A percentile compares a stretch with the other conserved stretches of the same genome.
Conservation (phyloP, 2,113 vertebrate species). For the Calypte anna region DNA sequence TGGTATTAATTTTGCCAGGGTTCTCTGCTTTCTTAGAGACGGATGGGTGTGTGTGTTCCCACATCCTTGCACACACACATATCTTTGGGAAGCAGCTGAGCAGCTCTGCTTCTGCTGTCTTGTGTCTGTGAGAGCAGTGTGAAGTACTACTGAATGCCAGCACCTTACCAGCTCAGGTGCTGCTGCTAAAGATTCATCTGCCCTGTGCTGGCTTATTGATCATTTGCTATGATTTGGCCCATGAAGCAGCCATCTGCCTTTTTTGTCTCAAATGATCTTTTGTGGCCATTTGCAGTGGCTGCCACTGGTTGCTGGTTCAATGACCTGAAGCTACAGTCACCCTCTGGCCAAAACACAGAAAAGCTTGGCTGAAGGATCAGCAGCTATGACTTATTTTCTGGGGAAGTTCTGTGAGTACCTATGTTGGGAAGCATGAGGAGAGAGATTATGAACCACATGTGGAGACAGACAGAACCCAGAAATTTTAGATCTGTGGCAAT, state of each 20-base stretch:
- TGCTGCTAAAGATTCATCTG: background rate
- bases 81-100: background rate
- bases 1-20: background rate
- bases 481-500: background rate
- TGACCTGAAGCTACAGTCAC: background rate
- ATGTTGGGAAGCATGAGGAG: background rate
- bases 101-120: background rate
- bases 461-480: background rate
- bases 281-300: background rate
- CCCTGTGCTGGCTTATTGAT: background rate
- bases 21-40: background rate
- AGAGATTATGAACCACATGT: background rate
- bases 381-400: background rate
- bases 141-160: background rate
- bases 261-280: background rate
- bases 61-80: accelerated
- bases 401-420: background rate
- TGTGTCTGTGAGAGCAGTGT: background rate
- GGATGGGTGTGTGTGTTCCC: accelerated
- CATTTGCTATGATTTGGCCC: background rate
- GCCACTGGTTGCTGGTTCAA: background rate
- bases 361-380: background rate
- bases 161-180: background rate
- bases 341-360: background rate
- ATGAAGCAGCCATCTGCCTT: background rate